Percentiles rank a stretch among this genome's conserved stretches.
Evolutionary conservation across 2,797 vertebrate genomes (phyloP).

Genomic region (Pelochelys cantorii): DNA sequence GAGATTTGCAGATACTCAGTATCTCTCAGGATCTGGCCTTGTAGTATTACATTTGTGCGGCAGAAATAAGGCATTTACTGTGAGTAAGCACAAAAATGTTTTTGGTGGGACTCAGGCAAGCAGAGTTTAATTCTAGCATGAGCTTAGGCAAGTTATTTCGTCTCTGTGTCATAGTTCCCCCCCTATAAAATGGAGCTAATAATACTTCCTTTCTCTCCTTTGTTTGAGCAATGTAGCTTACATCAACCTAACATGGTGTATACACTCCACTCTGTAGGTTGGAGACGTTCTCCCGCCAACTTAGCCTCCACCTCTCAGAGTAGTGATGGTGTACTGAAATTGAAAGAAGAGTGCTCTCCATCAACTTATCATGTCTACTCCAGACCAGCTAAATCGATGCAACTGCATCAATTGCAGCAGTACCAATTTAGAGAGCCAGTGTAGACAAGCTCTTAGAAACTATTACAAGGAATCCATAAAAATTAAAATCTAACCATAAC

Average conservation of each 20-base stretch:
- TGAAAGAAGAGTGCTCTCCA: too few species aligned
- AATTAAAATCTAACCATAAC: not conserved
- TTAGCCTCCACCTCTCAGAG: too few species aligned
- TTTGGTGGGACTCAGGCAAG: fast-evolving
- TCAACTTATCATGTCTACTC: too few species aligned
- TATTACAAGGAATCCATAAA: not conserved
- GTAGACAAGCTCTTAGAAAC: not conserved
- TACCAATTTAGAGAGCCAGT: too few species aligned
- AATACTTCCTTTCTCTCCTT: not conserved
- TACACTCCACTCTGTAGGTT: too few species aligned
- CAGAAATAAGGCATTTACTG: not conserved
- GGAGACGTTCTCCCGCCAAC: too few species aligned
- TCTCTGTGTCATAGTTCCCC: not conserved
- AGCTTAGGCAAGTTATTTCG: not conserved
- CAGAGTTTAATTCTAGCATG: not conserved
- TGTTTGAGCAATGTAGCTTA: not conserved
- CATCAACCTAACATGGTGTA: too few species aligned
- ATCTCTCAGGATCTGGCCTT: not conserved
- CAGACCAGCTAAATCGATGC: too few species aligned
- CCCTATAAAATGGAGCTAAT: not conserved
- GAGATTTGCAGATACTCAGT: not conserved
- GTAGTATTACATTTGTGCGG: not conserved
- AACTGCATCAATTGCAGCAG: too few species aligned
- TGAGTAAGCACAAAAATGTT: not conserved
- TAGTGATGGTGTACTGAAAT: too few species aligned